Evolutionary conservation across 2,888 invertebrate genomes (phyloP), one percentile per base, ranked within the genome.

Genomic region (Ypsolopha sequella): DNA sequence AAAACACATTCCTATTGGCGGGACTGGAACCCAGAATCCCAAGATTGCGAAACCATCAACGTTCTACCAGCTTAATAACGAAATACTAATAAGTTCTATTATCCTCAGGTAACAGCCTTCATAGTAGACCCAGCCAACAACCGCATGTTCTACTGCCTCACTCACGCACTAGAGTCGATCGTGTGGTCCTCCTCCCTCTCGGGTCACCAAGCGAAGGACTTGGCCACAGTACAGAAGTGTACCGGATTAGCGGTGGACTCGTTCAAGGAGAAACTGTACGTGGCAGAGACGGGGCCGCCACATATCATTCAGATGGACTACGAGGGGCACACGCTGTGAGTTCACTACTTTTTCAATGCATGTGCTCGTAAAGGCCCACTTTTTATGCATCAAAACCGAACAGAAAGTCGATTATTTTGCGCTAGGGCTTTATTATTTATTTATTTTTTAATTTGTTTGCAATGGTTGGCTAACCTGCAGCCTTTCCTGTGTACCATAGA

Each of bases 251-350:
- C 87, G 60, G 57, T 77, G 54, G 90, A 92, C 70, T 65, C 84
- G 0, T 88, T 89, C 60, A 81, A 87, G 62, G 81, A 89, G 58
- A 71, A 88, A 24, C 71, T 98, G 6, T 98, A 95, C 67, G 95
- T 93, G 80, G 89, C 91, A 0, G 95, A 96, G 70, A 88, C 65
- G 36, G 74, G 80, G 0, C 79, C 72, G 14, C 73, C 70, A 49
- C 68, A 76, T 7, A 74, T 91, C 38, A 61, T 87, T 45, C 71
- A 69, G 59, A 64, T 66, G 53, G 64, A 62, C 36, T 78, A 80
- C n/a, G 71, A 88, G 0, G 80, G 79, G 0, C 62, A 24, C 41
- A 41, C 11, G 7, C 34, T 39, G 41, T 50, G 41, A 50, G 13
- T 50, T 34, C 8, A 3, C 4, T 24, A 24, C 24, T 4, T n/a